Conservation (phyloP, 1,140 invertebrate species). For the Lepidurus packardi region DNA sequence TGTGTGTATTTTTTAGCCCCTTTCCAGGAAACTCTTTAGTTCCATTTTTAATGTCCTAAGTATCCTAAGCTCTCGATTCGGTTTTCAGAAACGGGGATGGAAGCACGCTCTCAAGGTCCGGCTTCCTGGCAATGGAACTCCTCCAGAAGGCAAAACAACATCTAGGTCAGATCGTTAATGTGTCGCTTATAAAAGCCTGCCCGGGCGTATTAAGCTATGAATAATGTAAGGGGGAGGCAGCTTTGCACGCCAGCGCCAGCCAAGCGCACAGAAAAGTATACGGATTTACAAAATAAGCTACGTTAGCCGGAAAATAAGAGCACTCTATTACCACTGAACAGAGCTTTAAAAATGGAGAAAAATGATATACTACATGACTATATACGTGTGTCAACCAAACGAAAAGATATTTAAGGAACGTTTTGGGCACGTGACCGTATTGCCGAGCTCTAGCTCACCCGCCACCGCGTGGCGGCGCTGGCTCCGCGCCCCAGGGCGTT, state of each 20-base stretch:
- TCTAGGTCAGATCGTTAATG: constrained; percentile 1
- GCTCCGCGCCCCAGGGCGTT: too few species aligned
- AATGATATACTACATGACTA: neutral
- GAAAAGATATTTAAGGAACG: neutral
- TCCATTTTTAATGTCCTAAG: too few species aligned
- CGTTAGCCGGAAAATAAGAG: neutral
- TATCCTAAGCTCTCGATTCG: neutral
- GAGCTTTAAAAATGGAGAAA: neutral
- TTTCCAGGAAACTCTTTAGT: too few species aligned
- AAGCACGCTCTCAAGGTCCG: neutral
- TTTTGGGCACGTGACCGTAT: too few species aligned
- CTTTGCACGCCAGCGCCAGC: neutral
- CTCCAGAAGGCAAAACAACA: neutral
- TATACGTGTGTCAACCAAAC: neutral
- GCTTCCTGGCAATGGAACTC: neutral
- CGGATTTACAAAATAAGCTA: neutral
- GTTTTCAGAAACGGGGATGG: neutral
- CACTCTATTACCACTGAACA: neutral
- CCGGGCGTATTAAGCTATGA: neutral
- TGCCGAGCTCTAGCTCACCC: too few species aligned
- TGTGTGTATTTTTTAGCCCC: neutral
- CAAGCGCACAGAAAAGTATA: neutral
- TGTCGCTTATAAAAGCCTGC: neutral
- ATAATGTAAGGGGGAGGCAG: neutral
- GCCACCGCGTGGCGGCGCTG: too few species aligned